Evolutionary conservation across 2,113 vertebrate genomes (phyloP).

Genomic region (Phocoena sinus): DNA sequence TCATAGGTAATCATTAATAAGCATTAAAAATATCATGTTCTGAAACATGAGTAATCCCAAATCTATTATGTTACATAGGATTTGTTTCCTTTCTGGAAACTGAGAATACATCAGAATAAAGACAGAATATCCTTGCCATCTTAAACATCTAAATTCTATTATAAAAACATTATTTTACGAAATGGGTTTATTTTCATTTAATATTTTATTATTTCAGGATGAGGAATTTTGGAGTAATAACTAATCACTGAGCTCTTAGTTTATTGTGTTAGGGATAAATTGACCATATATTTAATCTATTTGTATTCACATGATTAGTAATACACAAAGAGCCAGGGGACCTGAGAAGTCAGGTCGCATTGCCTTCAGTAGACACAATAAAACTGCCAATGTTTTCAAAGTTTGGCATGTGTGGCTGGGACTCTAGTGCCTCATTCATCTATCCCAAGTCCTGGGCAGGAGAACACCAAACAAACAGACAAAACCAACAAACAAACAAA

Average conservation of each 20-base stretch:
- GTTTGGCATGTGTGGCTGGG: not conserved
- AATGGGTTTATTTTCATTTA: not conserved
- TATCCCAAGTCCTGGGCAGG: not conserved
- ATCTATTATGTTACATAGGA: not conserved
- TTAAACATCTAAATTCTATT: not conserved
- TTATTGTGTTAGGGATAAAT: no score
- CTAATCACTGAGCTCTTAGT: not conserved
- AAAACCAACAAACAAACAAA: not conserved
- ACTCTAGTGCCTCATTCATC: not conserved
- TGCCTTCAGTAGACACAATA: not conserved
- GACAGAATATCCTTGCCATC: not conserved
- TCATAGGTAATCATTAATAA: not conserved
- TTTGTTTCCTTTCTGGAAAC: not conserved
- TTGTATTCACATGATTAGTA: not conserved
- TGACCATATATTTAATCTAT: not conserved
- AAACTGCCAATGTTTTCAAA: not conserved
- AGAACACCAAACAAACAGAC: not conserved
- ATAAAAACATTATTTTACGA: not conserved
- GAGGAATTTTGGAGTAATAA: not conserved
- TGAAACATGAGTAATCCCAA: not conserved
- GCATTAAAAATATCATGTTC: not conserved
- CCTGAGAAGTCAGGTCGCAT: not conserved
- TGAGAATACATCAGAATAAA: not conserved
- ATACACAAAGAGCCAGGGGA: not conserved
- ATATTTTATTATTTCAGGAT: not conserved